Conservation (phyloP, 2,888 invertebrate species). For the Rhamnusium bicolor region DNA sequence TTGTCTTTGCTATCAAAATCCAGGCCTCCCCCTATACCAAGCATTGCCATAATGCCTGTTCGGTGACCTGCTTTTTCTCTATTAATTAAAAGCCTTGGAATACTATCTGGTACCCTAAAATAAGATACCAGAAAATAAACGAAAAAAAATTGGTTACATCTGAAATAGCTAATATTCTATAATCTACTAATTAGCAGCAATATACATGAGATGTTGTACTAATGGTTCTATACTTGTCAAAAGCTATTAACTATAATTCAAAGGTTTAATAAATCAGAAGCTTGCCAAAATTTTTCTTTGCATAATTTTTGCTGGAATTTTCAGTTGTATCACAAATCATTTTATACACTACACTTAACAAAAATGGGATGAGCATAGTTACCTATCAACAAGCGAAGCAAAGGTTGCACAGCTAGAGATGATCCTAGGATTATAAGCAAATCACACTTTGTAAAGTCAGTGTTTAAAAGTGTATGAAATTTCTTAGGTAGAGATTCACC, state of each 20-base stretch:
- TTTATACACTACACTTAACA: too few species aligned
- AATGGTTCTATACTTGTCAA: too few species aligned
- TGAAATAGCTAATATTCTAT: too few species aligned
- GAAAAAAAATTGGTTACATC: too few species aligned
- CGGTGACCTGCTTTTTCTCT: slow-evolving; percentile 81
- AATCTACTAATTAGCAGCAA: too few species aligned
- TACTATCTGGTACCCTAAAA: slow-evolving; percentile 77
- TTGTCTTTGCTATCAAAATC: slow-evolving; percentile 79
- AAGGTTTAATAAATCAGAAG: too few species aligned
- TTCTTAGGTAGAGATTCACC: slow-evolving; percentile 89
- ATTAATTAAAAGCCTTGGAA: slow-evolving; percentile 90
- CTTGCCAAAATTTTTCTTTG: too few species aligned
- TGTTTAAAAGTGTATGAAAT: slow-evolving; percentile 80
- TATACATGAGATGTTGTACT: too few species aligned
- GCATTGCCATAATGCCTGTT: slow-evolving; percentile 64
- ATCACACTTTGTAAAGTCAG: slow-evolving; percentile 90
- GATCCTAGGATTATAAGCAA: slow-evolving; percentile 96
- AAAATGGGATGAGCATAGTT: slow-evolving; percentile 36
- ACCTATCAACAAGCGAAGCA: slow-evolving; percentile 91
- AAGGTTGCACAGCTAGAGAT: slow-evolving; percentile 94
- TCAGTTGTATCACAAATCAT: too few species aligned
- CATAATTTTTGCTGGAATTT: too few species aligned
- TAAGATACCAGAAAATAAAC: too few species aligned
- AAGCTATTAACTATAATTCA: too few species aligned
- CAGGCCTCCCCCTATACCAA: slow-evolving; percentile 75